These are phyloP conservation scores for Maniola jurtina DNA, from an alignment of 1,140 invertebrate genomes.

Conservation along the genomic window DNA sequence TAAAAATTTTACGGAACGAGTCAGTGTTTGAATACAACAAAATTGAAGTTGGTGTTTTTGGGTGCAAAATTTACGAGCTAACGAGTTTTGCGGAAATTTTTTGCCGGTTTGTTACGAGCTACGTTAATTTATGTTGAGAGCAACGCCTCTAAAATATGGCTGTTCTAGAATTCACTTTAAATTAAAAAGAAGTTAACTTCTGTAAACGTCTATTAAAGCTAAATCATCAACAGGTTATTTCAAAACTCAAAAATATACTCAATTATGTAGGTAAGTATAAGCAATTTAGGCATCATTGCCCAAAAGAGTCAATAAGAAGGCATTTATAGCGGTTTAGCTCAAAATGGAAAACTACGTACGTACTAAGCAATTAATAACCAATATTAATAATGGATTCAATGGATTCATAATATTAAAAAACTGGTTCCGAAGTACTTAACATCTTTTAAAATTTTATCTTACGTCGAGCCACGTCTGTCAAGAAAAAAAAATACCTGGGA, in stretches of 20 bases:
- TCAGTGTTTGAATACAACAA: conserved; percentile 13
- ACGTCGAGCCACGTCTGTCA: background rate
- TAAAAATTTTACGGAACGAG: background rate
- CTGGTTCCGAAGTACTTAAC: background rate
- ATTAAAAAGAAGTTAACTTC: background rate
- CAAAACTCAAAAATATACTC: no score
- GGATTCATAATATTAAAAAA: background rate
- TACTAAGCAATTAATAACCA: no score
- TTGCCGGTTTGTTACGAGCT: conserved; percentile 8
- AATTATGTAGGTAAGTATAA: no score
- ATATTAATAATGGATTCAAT: no score
- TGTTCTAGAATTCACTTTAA: conserved; percentile 1
- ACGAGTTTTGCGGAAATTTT: conserved; percentile 12
- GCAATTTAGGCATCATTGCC: no score
- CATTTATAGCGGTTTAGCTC: no score
- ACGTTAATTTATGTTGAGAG: conserved; percentile 8
- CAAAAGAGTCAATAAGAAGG: no score
- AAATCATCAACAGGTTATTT: no score
- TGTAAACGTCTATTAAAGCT: background rate
- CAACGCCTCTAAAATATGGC: background rate
- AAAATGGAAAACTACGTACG: no score
- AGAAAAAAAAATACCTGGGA: background rate
- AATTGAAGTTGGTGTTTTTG: conserved; percentile 6
- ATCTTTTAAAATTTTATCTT: background rate
- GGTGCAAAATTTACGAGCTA: conserved; percentile 12